phyloP scores from a whole-genome alignment of 2,113 vertebrate genomes.

The Aegotheles bennettii region DNA sequence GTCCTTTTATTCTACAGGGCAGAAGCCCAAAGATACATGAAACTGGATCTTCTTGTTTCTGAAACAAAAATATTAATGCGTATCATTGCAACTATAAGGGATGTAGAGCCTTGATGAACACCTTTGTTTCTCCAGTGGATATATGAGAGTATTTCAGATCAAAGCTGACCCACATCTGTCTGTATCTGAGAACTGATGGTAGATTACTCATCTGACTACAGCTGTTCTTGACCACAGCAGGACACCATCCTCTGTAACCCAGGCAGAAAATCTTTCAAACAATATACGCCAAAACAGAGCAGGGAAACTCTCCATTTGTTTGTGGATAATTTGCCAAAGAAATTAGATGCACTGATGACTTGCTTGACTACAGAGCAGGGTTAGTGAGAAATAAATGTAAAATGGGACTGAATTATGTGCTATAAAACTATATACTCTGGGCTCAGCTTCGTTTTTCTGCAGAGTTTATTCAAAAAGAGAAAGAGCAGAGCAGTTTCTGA shows the following conservation, averaged over 20 bases:
- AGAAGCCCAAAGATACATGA: not conserved
- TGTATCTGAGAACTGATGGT: not conserved
- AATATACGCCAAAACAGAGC: not conserved
- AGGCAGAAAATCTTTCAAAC: not conserved
- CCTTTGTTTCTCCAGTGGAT: not conserved
- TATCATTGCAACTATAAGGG: accelerated
- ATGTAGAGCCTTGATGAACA: not conserved
- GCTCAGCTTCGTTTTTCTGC: not conserved
- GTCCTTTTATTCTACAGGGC: not conserved
- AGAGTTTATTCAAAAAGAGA: not conserved
- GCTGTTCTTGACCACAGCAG: not conserved
- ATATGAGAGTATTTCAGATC: not conserved
- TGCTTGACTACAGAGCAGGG: not conserved
- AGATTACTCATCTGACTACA: not conserved
- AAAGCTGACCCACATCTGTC: not conserved
- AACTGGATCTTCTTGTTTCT: not conserved
- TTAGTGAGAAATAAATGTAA: not conserved
- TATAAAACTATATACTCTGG: not conserved
- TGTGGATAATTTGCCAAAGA: not conserved
- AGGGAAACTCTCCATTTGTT: not conserved
- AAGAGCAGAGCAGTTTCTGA: not conserved
- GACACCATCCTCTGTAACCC: not conserved
- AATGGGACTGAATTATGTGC: not conserved
- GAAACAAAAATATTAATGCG: not conserved
- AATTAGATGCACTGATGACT: not conserved